These are phyloP conservation scores for Bombylius major DNA, from an alignment of 2,888 invertebrate species.

Conservation along the genomic window DNA sequence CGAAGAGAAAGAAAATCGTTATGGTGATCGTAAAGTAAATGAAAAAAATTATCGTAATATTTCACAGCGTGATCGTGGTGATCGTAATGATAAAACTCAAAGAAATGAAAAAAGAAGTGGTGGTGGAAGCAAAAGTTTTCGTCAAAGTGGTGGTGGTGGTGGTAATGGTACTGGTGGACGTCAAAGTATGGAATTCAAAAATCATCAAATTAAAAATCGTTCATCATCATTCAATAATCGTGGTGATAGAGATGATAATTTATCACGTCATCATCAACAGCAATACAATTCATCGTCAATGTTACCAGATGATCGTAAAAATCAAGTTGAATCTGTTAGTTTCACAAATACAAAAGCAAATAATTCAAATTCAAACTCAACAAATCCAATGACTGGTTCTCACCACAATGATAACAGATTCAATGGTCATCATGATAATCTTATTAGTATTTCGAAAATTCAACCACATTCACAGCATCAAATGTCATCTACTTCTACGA, in stretches of 20 bases:
- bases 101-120: conserved; percentile 12
- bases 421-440: conserved; percentile 6
- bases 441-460: not conserved
- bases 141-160: conserved; percentile 11
- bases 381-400: conserved; percentile 6
- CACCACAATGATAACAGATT: conserved; percentile 4
- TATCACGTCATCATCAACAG: not conserved
- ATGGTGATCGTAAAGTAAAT: conserved; percentile 18
- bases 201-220: conserved; percentile 20
- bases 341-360: conserved; percentile 16
- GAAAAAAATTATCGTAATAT: not conserved
- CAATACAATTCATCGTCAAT: not conserved
- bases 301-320: conserved; percentile 2
- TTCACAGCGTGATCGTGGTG: conserved; percentile 7
- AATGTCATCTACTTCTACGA: not conserved
- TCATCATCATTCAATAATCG: not conserved
- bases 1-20: conserved; percentile 32
- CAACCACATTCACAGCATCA: not conserved
- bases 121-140: conserved; percentile 18
- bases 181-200: conserved; percentile 32
- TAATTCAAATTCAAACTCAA: conserved; percentile 3
- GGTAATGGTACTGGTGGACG: not conserved
- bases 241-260: not conserved
- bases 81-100: conserved; percentile 6
- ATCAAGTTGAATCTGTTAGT: conserved; percentile 14